phyloP scores from a whole-genome alignment of 1,140 invertebrate species.

The Adoxophyes honmai region DNA sequence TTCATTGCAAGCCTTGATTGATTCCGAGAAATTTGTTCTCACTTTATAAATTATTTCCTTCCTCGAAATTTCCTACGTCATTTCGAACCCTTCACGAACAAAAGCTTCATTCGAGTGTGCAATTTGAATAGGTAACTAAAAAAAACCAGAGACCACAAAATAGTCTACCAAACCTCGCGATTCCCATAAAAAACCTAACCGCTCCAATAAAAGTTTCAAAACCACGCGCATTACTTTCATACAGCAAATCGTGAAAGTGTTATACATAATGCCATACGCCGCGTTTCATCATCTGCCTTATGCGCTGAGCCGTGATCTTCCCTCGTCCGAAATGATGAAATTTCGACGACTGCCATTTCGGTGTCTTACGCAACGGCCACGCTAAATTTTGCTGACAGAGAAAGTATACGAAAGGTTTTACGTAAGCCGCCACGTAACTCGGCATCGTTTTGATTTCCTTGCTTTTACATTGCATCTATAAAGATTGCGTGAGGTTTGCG shows the following conservation, averaged over 20 bases:
- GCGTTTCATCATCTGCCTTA: constrained; percentile 39
- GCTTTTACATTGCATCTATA: constrained; percentile 67
- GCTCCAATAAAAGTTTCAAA: background rate
- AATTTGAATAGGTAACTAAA: background rate
- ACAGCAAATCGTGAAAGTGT: constrained; percentile 7
- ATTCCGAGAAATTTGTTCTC: no score
- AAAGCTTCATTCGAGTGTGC: no score
- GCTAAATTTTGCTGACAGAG: constrained; percentile 76
- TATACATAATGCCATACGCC: constrained; percentile 8
- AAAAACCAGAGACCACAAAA: background rate
- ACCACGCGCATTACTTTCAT: constrained; percentile 1
- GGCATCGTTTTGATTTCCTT: constrained; percentile 73
- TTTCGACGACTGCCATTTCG: constrained; percentile 71
- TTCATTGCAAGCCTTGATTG: no score
- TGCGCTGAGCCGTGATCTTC: constrained; percentile 55
- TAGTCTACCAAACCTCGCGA: background rate
- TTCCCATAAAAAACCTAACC: background rate
- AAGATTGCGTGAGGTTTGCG: constrained; percentile 55
- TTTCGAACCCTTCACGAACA: no score
- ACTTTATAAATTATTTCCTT: no score
- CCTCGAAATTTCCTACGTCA: no score
- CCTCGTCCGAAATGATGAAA: constrained; percentile 69
- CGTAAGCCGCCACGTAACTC: constrained; percentile 68
- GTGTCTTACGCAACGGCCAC: constrained; percentile 58
- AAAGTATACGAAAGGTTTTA: constrained; percentile 76